Conservation (phyloP, 2,888 invertebrate species). For the Lampropteryx suffumata region DNA sequence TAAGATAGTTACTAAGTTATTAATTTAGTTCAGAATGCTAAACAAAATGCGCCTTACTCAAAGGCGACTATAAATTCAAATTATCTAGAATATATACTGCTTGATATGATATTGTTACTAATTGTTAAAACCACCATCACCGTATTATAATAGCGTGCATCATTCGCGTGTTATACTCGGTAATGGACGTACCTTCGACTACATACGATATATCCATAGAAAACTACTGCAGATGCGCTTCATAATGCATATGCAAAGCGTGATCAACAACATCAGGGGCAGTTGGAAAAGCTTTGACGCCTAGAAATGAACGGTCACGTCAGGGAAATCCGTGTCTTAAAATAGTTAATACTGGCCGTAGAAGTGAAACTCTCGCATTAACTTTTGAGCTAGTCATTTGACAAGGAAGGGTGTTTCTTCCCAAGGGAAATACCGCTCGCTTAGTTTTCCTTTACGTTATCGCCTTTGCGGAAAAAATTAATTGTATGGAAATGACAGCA, state of each 20-base stretch:
- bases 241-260: constrained; percentile 84
- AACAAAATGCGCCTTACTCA: too few species aligned
- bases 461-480: too few species aligned
- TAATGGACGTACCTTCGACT: constrained; percentile 83
- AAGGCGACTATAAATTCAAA: too few species aligned
- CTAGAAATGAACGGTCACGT: constrained; percentile 80
- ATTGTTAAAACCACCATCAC: constrained; percentile 54
- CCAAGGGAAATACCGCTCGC: too few species aligned
- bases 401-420: too few species aligned
- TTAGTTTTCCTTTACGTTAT: too few species aligned
- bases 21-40: too few species aligned
- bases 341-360: constrained; percentile 4
- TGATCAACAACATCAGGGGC: constrained; percentile 84
- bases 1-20: too few species aligned
- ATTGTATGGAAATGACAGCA: too few species aligned
- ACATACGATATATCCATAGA: constrained; percentile 84
- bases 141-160: constrained; percentile 64
- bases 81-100: background rate
- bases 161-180: constrained; percentile 68
- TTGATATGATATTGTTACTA: constrained; percentile 4
- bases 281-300: constrained; percentile 82
- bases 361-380: constrained; percentile 12
- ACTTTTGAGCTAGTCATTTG: too few species aligned
- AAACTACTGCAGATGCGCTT: constrained; percentile 84
- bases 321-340: constrained; percentile 35